phyloP scores from a whole-genome alignment of 2,797 vertebrate genomes.

The Loris lydekkerianus region DNA sequence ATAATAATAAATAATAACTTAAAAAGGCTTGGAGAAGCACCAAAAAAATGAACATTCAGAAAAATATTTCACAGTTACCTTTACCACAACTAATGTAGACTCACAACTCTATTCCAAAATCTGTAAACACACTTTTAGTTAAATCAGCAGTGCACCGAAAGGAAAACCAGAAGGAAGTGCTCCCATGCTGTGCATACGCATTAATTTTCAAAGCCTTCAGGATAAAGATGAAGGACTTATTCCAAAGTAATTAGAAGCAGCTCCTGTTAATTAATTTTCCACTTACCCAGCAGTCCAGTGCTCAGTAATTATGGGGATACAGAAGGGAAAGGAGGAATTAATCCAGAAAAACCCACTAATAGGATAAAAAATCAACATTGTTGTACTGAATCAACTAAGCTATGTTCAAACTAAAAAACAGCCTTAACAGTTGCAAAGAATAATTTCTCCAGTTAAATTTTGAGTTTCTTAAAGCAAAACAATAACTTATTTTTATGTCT shows the following conservation, averaged over 20 bases:
- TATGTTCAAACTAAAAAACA: constrained; percentile 5
- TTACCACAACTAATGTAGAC: constrained; percentile 14
- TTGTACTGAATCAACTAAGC: background rate
- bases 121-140: constrained; percentile 47
- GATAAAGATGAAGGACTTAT: constrained; percentile 46
- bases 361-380: background rate
- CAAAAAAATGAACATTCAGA: constrained; percentile 17
- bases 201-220: constrained; percentile 53
- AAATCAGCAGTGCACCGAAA: constrained; percentile 36
- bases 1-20: background rate
- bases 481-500: constrained; percentile 38
- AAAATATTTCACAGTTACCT: constrained; percentile 20
- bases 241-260: constrained; percentile 60
- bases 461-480: background rate
- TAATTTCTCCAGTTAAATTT: constrained; percentile 29
- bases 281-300: background rate
- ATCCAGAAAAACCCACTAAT: constrained; percentile 33
- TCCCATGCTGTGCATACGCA: background rate
- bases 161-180: constrained; percentile 35
- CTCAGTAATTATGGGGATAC: constrained; percentile 24
- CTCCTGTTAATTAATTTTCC: constrained; percentile 49
- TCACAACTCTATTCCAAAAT: background rate
- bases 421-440: constrained; percentile 45
- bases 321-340: constrained; percentile 36
- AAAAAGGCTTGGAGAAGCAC: constrained; percentile 12